Evolutionary conservation across 2,113 vertebrate species (phyloP).

Genomic region (Elachura formosa): DNA sequence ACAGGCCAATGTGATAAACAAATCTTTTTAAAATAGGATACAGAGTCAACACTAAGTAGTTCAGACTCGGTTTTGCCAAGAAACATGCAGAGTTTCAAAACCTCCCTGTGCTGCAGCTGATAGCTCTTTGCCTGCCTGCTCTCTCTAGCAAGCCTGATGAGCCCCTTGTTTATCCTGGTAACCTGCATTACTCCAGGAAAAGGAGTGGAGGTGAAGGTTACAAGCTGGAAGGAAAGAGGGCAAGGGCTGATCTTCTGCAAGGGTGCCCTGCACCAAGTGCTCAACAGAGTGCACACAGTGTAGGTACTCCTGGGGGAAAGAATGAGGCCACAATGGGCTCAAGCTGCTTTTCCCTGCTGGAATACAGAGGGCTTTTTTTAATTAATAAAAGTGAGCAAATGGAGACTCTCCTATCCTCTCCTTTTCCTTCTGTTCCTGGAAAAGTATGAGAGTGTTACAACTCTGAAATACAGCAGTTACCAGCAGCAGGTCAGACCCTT

Average conservation of each 20-base stretch:
- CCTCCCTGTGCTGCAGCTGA: background rate
- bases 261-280: background rate
- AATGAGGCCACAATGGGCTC: rapidly evolving
- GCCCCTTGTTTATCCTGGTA: background rate
- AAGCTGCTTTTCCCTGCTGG: background rate
- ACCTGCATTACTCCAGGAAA: background rate
- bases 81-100: background rate
- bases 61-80: background rate
- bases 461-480: background rate
- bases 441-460: background rate
- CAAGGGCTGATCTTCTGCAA: background rate
- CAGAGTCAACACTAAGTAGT: background rate
- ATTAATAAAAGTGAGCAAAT: background rate
- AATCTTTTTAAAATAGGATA: background rate
- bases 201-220: background rate
- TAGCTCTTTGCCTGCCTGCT: background rate
- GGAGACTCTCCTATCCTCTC: background rate
- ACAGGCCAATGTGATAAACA: background rate
- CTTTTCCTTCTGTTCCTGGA: background rate
- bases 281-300: background rate
- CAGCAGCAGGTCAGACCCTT: background rate
- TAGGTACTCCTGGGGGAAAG: background rate
- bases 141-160: background rate
- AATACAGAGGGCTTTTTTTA: background rate
- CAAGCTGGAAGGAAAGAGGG: background rate